These are phyloP conservation scores for Drosophila ustulata DNA, from an alignment of 2,888 invertebrate species.

Conservation along the genomic window DNA sequence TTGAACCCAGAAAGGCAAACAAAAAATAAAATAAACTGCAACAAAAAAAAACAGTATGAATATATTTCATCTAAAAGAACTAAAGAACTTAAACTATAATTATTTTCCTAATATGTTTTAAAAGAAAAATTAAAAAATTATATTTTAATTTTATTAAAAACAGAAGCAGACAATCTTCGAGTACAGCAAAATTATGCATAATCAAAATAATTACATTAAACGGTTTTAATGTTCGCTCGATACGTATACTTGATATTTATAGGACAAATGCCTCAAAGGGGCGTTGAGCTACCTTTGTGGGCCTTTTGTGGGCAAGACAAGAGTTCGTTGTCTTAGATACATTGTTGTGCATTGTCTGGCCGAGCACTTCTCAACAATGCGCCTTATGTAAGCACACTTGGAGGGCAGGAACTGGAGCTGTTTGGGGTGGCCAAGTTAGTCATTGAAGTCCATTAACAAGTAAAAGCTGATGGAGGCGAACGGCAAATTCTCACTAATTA, in stretches of 20 bases:
- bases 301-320: not conserved
- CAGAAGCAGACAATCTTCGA: not conserved
- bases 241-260: constrained; percentile 11
- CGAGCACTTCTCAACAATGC: constrained; percentile 18
- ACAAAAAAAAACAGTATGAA: too few species aligned
- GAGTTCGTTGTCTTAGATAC: constrained; percentile 24
- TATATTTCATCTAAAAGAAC: too few species aligned
- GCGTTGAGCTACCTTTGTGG: not conserved
- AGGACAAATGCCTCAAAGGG: not conserved
- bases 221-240: not conserved
- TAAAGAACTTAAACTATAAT: too few species aligned
- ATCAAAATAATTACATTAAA: not conserved
- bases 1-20: not conserved
- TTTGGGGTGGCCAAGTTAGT: constrained; percentile 39
- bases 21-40: not conserved
- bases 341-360: constrained; percentile 19
- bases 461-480: constrained; percentile 26
- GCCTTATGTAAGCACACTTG: constrained; percentile 61
- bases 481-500: constrained; percentile 61
- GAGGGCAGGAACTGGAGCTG: constrained; percentile 1
- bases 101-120: too few species aligned
- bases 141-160: not conserved
- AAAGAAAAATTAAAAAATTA: too few species aligned
- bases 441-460: constrained; percentile 70
- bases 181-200: not conserved